phyloP scores from a whole-genome alignment of 2,113 vertebrate species.

The Macheiramphus alcinus region DNA sequence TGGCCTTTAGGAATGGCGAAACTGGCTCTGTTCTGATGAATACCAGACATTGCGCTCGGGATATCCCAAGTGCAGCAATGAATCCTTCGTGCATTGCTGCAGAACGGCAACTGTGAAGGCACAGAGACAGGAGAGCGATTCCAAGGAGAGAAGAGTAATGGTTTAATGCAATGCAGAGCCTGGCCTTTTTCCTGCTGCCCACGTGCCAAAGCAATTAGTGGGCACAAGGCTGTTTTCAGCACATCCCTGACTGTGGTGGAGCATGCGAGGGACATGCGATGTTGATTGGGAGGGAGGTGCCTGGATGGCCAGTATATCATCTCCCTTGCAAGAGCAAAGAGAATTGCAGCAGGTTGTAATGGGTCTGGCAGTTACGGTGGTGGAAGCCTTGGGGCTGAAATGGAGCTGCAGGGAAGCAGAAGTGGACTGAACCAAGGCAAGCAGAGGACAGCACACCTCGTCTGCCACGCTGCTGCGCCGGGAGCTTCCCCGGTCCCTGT shows the following conservation, averaged over 20 bases:
- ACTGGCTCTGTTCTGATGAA: not conserved
- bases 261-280: rapidly evolving
- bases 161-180: not conserved
- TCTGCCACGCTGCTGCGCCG: rapidly evolving
- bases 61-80: not conserved
- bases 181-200: not conserved
- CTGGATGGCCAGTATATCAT: not conserved
- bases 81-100: not conserved
- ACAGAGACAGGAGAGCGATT: not conserved
- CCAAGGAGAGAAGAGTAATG: not conserved
- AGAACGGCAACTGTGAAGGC: not conserved
- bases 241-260: not conserved
- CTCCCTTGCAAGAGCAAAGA: not conserved
- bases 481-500: not conserved
- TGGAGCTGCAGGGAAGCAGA: not conserved
- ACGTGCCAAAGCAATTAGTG: not conserved
- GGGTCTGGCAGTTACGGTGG: rapidly evolving
- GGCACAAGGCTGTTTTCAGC: not conserved
- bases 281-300: not conserved
- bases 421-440: not conserved
- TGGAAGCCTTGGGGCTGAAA: not conserved
- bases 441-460: rapidly evolving
- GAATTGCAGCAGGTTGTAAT: not conserved
- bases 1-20: not conserved
- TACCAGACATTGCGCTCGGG: not conserved